Evolutionary conservation across 92 coral and sea anemone genomes (phyloP), one percentile per base, ranked within the genome.

Genomic region (Bergia sp.): DNA sequence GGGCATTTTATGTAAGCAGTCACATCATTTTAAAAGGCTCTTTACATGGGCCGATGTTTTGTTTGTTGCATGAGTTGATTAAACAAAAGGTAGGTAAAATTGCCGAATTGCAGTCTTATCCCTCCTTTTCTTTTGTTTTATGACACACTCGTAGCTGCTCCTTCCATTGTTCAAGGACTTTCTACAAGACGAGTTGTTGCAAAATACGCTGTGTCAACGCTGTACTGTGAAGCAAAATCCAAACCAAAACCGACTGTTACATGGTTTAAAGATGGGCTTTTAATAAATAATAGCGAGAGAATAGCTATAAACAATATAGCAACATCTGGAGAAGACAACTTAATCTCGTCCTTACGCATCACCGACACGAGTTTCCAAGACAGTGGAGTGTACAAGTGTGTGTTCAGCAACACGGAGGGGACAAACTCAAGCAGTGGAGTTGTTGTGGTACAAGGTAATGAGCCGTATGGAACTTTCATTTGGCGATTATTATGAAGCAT

Each of bases 371-470:
- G 37, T 58, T 81, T 57, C 55, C 7, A 42, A 38, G 85, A 81
- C 44, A 39, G 58, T 43, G 86, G 86, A 43, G n/a, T 41, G 16
- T 82, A 82, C 18, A 82, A 43, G 76, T 82, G 86, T 13, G 20
- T 82, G 42, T 66, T 82, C 43, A 66, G 4, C 11, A 82, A 82
- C 58, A 18, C 58, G 40, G 86, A 82, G 55, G 86, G 86, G 45
- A 64, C 53, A 1, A 82, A 39, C 8, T 82, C 86, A 41, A 82
- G 86, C 86, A 66, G 57, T 82, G 77, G 86, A 9, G 37, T 29
- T 66, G 77, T 82, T 12, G 76, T 82, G 39, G 53, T 82, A 37
- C 41, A 82, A 3, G 86, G 86, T 82, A 82, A 66, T 61, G 29
- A 61, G 3, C 69, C n/a, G 3, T 13, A 0, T 61, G 3, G 18